Percentiles rank a stretch among this genome's conserved stretches.
phyloP scores from a whole-genome alignment of 2,888 invertebrate genomes.

The Plagodis pulveraria region DNA sequence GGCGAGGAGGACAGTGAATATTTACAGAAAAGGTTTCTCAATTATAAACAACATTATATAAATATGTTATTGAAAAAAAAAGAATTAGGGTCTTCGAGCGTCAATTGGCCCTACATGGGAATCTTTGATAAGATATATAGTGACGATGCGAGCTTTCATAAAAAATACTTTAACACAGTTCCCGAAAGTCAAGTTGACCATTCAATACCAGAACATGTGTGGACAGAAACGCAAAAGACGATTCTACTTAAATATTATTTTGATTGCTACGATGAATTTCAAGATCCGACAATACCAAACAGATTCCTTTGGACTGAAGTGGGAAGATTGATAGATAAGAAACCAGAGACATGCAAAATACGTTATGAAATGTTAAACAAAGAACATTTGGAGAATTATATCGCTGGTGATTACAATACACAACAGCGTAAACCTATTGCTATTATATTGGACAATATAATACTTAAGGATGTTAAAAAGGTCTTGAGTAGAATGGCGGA shows the following conservation, averaged over 20 bases:
- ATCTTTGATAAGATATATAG: constrained; percentile 69
- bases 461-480: constrained; percentile 60
- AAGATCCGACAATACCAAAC: constrained; percentile 71
- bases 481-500: constrained; percentile 43
- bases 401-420: constrained; percentile 57
- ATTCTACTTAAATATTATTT: constrained; percentile 72
- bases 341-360: constrained; percentile 58
- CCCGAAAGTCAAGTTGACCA: constrained; percentile 20
- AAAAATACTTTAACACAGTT: constrained; percentile 47
- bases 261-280: constrained; percentile 74
- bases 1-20: constrained; percentile 69
- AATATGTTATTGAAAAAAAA: constrained; percentile 61
- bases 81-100: constrained; percentile 45
- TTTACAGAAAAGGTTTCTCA: constrained; percentile 73
- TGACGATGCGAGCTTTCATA: constrained; percentile 63
- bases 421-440: constrained; percentile 56
- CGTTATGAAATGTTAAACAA: constrained; percentile 57
- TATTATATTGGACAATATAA: constrained; percentile 70
- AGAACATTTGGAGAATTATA: constrained; percentile 59
- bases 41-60: constrained; percentile 74
- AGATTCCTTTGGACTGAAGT: constrained; percentile 76
- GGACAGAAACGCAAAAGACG: constrained; percentile 66
- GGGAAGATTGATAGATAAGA: constrained; percentile 66
- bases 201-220: constrained; percentile 40
- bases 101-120: constrained; percentile 71